These are phyloP conservation scores for Sander lucioperca DNA, from an alignment of 2,113 vertebrate species.

Conservation along the genomic window DNA sequence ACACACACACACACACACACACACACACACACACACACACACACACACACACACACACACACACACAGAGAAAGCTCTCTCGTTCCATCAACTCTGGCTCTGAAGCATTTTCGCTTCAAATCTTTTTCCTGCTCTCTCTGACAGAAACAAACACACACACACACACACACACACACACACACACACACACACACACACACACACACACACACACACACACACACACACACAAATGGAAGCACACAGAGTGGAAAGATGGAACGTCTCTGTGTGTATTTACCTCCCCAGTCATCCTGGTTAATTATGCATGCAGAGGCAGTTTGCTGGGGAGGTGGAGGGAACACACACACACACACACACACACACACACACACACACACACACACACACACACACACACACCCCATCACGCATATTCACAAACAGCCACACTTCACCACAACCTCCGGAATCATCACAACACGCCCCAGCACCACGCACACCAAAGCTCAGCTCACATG, in stretches of 20 bases:
- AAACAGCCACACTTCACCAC: slow-evolving; percentile 55
- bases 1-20: slow-evolving; percentile 13
- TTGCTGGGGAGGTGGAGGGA: slow-evolving; percentile 71
- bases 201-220: neutral
- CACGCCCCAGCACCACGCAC: slow-evolving; percentile 25
- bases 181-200: slow-evolving; percentile 12
- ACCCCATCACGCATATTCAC: slow-evolving; percentile 43
- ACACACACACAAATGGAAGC: slow-evolving; percentile 35
- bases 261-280: slow-evolving; percentile 77
- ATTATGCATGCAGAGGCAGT: slow-evolving; percentile 83
- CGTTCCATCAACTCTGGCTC: slow-evolving; percentile 61
- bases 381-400: slow-evolving; percentile 19
- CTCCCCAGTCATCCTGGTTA: slow-evolving; percentile 76
- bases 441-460: slow-evolving; percentile 52
- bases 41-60: slow-evolving; percentile 11
- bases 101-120: slow-evolving; percentile 63
- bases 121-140: slow-evolving; percentile 63
- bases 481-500: slow-evolving; percentile 52
- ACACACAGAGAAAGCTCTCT: slow-evolving; percentile 48
- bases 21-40: slow-evolving; percentile 10
- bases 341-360: slow-evolving; percentile 26
- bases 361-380: slow-evolving; percentile 26
- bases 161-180: neutral
- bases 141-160: slow-evolving; percentile 59
- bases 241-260: slow-evolving; percentile 59